phyloP scores from a whole-genome alignment of 2,888 invertebrate species.

The Amiota minor region DNA sequence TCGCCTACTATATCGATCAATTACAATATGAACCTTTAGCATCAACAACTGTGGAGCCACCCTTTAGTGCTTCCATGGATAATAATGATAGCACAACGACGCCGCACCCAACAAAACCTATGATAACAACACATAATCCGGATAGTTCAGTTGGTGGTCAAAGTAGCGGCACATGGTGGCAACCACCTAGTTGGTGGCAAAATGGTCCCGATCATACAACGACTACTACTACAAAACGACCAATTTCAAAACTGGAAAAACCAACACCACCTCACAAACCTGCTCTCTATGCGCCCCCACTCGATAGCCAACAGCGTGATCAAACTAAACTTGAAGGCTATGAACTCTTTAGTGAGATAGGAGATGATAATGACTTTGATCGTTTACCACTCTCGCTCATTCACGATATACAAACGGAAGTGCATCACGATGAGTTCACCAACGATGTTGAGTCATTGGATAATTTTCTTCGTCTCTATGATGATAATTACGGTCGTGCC shows the following conservation, averaged over 20 bases:
- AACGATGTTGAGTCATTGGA: constrained; percentile 71
- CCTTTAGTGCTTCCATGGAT: constrained; percentile 60
- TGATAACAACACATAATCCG: constrained; percentile 23
- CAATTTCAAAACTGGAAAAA: constrained; percentile 44
- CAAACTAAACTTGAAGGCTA: constrained; percentile 52
- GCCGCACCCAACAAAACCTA: constrained; percentile 31
- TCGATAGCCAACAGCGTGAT: background rate
- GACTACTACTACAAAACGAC: constrained; percentile 48
- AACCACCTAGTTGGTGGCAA: constrained; percentile 66
- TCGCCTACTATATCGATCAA: constrained; percentile 73
- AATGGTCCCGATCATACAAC: constrained; percentile 25
- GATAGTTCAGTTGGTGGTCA: constrained; percentile 33
- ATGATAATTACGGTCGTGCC: constrained; percentile 70
- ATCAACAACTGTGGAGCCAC: constrained; percentile 71
- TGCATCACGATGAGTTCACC: constrained; percentile 64
- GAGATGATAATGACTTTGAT: constrained; percentile 62
- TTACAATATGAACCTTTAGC: constrained; percentile 71
- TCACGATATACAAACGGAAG: constrained; percentile 69
- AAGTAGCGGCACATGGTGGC: constrained; percentile 56
- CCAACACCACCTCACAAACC: constrained; percentile 65
- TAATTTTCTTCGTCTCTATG: constrained; percentile 72
- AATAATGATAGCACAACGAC: constrained; percentile 34
- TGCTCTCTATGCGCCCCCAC: constrained; percentile 63
- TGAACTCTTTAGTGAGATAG: constrained; percentile 60
- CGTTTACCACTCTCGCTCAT: constrained; percentile 67